Evolutionary conservation across 2,113 vertebrate species (phyloP), one percentile per base, ranked within the genome.

Genomic region (Polyodon spathula): DNA sequence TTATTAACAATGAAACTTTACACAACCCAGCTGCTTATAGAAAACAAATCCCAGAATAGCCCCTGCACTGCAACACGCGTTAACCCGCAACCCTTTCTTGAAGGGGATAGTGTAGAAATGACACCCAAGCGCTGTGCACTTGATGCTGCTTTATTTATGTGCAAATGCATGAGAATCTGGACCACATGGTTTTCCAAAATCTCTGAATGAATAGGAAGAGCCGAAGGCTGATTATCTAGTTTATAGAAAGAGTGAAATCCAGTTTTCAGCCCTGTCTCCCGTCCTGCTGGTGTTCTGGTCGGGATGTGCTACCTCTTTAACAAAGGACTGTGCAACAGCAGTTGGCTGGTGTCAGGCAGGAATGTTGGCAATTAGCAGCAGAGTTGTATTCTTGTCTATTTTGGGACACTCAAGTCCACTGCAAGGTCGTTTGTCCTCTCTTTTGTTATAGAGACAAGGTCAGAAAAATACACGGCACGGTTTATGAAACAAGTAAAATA

Each of bases 31-130:
- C 73, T 75, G 72, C 73, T 71, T 73, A 75, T 72, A 71, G 70
- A 78, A 75, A 84, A 83, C 78, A 71, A 40, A 54, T 76, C 83
- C 78, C 75, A 81, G 80, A 86, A 86, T 86, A 84, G 77, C 77
- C 55, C 61, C 62, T 57, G 58, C 51, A 52, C 2, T 70, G 65
- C 69, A 73, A 74, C 79, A 76, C 76, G 62, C 78, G 79, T 75
- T 73, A 77, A 83, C 76, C 61, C 81, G 82, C 79, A 73, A 81
- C 74, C 61, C 51, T 9, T 54, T 67, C 68, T 71, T 76, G 67
- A 72, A 68, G 65, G 69, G 77, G 79, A 85, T 82, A 81, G 67
- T 46, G 46, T 58, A 27, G 27, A 27, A 27, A 27, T 27, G 27
- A 27, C 27, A 27, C 3, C 2, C 27, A 27, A 27, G 2, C 1